These are phyloP conservation scores for Caenorhabditis doughertyi DNA, from an alignment of 2,888 invertebrate species.

Conservation along the genomic window DNA sequence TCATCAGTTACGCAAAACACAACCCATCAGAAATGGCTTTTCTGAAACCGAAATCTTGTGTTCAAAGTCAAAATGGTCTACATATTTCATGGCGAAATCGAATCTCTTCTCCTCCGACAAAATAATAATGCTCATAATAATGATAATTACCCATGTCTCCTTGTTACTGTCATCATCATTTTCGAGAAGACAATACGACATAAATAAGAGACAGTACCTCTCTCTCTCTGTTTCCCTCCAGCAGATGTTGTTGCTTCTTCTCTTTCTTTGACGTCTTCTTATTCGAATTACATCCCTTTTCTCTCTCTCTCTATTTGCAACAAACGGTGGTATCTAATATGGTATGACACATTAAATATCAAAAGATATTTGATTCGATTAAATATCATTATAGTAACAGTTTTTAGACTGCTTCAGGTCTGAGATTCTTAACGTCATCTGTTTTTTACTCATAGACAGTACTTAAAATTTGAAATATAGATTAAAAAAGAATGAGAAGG, in stretches of 20 bases:
- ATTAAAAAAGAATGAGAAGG: neutral
- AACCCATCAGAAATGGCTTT: no score
- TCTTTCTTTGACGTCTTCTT: neutral
- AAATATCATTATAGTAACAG: neutral
- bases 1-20: no score
- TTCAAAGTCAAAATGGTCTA: no score
- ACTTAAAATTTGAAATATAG: constrained; percentile 2
- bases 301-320: constrained; percentile 1
- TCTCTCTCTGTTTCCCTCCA: no score
- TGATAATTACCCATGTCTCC: constrained; percentile 20
- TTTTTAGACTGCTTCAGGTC: neutral
- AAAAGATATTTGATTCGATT: constrained; percentile 20
- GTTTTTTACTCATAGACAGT: neutral
- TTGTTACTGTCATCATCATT: constrained; percentile 32
- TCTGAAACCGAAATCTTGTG: no score
- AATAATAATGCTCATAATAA: constrained; percentile 34
- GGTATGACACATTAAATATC: constrained; percentile 36
- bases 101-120: constrained; percentile 1
- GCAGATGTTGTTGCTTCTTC: constrained; percentile 55
- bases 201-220: constrained; percentile 48
- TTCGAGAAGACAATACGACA: constrained; percentile 45
- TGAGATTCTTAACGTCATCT: neutral
- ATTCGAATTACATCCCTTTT: constrained; percentile 52
- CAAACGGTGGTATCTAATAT: constrained; percentile 23
- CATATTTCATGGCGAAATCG: neutral